Percentiles rank a stretch among this genome's conserved stretches.
These are phyloP conservation scores for Ochlodes sylvanus DNA, from an alignment of 2,888 invertebrate species.

Conservation along the genomic window DNA sequence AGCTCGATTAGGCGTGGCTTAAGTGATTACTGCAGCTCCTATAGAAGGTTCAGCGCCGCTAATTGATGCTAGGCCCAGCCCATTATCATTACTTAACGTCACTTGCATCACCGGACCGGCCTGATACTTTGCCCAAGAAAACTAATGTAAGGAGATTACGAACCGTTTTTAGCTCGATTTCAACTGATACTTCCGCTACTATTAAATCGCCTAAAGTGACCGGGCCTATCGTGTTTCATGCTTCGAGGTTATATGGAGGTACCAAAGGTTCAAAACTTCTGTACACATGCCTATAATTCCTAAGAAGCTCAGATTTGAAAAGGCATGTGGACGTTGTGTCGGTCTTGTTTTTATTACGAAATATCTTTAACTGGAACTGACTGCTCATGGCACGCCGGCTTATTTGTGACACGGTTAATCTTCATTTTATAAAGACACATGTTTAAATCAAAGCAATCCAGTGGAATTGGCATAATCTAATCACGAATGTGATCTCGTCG, in stretches of 20 bases:
- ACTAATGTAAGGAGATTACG: conserved; percentile 11
- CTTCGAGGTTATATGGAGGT: not conserved
- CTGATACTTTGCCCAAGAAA: conserved; percentile 2
- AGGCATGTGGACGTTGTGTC: not conserved
- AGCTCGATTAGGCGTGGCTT: conserved; percentile 68
- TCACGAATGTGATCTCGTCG: conserved; percentile 41
- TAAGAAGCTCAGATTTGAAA: not conserved
- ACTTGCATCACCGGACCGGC: conserved; percentile 27
- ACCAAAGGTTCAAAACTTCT: not conserved
- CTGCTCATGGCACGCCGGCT: not conserved
- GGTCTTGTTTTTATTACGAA: conserved; percentile 12
- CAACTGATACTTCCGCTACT: conserved; percentile 9
- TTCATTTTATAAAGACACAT: conserved; percentile 34
- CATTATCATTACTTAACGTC: conserved; percentile 48
- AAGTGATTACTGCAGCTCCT: conserved; percentile 82
- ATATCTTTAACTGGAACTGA: conserved; percentile 18
- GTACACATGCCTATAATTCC: not conserved
- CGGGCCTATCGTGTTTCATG: not conserved
- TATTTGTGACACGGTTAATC: conserved; percentile 25
- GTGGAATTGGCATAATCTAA: conserved; percentile 48
- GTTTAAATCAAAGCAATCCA: conserved; percentile 40
- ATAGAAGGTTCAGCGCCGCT: conserved; percentile 50
- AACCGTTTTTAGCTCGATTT: conserved; percentile 5
- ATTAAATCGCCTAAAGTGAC: not conserved
- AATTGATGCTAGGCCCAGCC: conserved; percentile 52